These are phyloP conservation scores for Mus minutoides DNA, from an alignment of 2,797 vertebrate species.

Conservation along the genomic window DNA sequence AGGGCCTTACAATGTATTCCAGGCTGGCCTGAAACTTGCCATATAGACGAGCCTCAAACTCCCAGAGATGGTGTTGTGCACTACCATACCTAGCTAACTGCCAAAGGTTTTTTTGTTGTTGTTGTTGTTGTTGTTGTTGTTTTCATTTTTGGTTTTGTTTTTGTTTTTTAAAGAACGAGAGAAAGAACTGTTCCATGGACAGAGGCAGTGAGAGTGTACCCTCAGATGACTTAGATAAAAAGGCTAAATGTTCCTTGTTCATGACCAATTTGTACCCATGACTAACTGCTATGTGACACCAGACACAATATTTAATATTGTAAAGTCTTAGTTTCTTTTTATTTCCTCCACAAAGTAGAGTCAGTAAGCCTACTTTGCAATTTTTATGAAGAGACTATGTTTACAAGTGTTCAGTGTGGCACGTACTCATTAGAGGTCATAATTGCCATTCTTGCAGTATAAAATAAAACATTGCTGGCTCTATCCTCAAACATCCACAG, in stretches of 20 bases:
- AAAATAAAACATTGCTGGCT: conserved; percentile 22
- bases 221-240: neutral
- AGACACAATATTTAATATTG: neutral
- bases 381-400: neutral
- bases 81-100: neutral
- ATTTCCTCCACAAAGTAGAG: neutral
- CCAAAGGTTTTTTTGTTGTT: neutral
- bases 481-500: neutral
- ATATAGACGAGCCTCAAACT: neutral
- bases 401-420: conserved; percentile 17
- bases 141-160: no score
- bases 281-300: neutral
- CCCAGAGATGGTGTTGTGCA: neutral
- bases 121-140: no score
- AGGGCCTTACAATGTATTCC: neutral
- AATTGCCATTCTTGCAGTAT: neutral
- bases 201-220: neutral
- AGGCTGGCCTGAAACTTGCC: neutral
- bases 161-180: neutral
- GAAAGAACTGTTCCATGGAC: neutral
- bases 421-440: neutral
- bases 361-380: neutral
- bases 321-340: conserved; percentile 6
- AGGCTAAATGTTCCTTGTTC: neutral
- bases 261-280: neutral